Conservation (phyloP, 2,797 vertebrate genomes). For the Pangasius mekongensis region DNA sequence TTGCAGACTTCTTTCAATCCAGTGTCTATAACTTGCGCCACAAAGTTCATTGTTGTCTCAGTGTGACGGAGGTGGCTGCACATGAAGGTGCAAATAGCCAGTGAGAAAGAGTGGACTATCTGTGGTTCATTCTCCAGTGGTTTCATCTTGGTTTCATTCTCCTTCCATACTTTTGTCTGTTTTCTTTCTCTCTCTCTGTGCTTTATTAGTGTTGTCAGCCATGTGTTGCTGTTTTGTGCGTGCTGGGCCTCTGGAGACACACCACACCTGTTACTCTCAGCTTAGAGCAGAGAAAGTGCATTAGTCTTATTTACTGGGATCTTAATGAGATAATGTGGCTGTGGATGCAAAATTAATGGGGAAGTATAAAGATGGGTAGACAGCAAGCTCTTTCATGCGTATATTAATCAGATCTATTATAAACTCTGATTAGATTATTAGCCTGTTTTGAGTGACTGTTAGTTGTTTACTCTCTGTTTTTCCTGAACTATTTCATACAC, state of each 20-base stretch:
- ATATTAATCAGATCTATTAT: neutral
- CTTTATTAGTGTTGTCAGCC: constrained; percentile 48
- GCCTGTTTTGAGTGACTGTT: neutral
- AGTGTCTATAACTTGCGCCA: neutral
- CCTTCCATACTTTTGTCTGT: neutral
- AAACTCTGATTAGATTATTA: neutral
- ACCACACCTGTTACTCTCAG: constrained; percentile 43
- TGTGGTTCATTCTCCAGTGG: neutral
- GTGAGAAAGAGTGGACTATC: neutral
- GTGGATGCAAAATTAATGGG: neutral
- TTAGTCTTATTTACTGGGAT: constrained; percentile 34
- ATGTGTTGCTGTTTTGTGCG: constrained; percentile 47
- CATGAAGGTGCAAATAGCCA: neutral
- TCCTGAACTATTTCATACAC: neutral
- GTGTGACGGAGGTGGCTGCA: neutral
- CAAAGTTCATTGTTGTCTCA: neutral
- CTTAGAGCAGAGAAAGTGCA: constrained; percentile 16
- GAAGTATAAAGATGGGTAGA: neutral
- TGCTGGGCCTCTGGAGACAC: constrained; percentile 38
- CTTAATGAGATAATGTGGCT: constrained; percentile 12
- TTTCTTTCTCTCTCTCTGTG: constrained; percentile 23
- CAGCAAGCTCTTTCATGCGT: neutral
- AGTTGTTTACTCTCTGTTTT: neutral
- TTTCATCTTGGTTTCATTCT: neutral
- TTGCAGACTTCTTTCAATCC: neutral